Evolutionary conservation across 2,113 vertebrate species (phyloP).

Genomic region (Bubo bubo): DNA sequence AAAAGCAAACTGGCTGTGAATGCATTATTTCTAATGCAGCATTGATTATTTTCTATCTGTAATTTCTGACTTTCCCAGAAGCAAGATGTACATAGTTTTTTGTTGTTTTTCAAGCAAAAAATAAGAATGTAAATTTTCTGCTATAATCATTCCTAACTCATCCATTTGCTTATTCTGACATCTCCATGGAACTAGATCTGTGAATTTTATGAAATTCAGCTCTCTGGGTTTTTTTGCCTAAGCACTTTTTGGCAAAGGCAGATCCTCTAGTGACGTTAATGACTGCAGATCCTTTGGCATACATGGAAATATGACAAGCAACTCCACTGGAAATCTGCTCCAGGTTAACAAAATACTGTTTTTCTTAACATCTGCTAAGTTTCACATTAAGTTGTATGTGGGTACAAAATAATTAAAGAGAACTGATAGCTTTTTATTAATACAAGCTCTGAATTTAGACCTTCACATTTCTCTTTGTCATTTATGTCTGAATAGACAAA

Average conservation of each 20-base stretch:
- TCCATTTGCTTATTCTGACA: constrained; percentile 38
- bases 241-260: constrained; percentile 6
- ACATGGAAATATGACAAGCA: background rate
- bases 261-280: background rate
- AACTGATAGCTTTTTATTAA: background rate
- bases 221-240: background rate
- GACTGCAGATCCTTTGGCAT: background rate
- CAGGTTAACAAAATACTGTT: background rate
- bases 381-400: background rate
- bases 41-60: background rate
- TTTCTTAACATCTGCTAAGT: background rate
- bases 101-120: background rate
- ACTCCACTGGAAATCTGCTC: background rate
- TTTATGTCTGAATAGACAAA: background rate
- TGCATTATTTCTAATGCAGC: background rate
- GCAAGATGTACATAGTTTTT: background rate
- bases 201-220: constrained; percentile 48
- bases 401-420: background rate
- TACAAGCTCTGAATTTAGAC: background rate
- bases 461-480: background rate
- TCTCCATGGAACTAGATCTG: constrained; percentile 30
- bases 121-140: constrained; percentile 1
- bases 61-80: background rate
- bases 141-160: constrained; percentile 24
- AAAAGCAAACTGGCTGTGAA: background rate